Evolutionary conservation across 2,888 invertebrate genomes (phyloP).

Genomic region (Nezara viridula): DNA sequence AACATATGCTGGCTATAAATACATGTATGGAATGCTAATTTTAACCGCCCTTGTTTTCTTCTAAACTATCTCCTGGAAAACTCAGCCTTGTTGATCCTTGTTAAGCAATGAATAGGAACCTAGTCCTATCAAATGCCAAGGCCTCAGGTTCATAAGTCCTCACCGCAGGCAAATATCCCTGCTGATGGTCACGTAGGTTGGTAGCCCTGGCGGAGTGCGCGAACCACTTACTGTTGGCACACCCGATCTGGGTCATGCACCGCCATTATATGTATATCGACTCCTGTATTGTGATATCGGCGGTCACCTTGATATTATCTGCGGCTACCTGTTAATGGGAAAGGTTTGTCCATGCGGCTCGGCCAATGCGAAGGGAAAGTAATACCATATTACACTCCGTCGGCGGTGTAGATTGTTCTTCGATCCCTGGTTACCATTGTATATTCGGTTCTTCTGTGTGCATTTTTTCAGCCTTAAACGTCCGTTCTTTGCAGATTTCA

Average conservation of each 20-base stretch:
- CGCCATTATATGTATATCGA: constrained; percentile 29
- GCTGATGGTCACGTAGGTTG: constrained; percentile 23
- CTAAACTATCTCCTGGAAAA: background rate
- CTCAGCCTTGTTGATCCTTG: background rate
- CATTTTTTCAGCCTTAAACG: background rate
- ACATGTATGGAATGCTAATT: too few species aligned
- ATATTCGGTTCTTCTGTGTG: background rate
- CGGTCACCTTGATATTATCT: constrained; percentile 29
- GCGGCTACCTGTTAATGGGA: constrained; percentile 14
- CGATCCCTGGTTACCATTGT: background rate
- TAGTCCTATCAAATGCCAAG: constrained; percentile 15
- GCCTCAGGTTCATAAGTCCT: constrained; percentile 8
- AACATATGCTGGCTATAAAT: too few species aligned
- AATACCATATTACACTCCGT: background rate
- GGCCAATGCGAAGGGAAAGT: background rate
- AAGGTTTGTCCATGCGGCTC: background rate
- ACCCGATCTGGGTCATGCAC: constrained; percentile 37
- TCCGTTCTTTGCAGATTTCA: background rate
- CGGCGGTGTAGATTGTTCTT: background rate
- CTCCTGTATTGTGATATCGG: background rate
- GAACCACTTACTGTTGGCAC: constrained; percentile 32
- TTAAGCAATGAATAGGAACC: background rate
- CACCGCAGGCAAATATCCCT: constrained; percentile 29
- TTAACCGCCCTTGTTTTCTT: too few species aligned
- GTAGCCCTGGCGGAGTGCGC: background rate